Base-by-base conservation (phyloP, 2,888 invertebrate genomes). In the Ophion obscuratus region DNA sequence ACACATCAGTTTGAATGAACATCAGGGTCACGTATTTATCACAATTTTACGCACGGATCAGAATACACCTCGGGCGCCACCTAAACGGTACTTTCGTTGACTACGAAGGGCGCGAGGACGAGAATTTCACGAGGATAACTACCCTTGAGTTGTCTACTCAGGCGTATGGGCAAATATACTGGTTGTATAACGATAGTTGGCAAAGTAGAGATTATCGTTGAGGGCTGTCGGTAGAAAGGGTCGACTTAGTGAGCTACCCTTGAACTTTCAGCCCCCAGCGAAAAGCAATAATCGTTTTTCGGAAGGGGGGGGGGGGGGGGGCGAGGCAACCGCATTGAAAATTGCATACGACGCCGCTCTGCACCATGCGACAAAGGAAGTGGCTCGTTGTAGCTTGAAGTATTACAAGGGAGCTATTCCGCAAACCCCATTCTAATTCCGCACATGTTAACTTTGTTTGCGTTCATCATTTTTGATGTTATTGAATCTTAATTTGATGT, bases 171-270 rank as follows among this genome's bases (percentile, higher is more conserved):
- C 14, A 36, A 74, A 24, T 31, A 61, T n/a, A 40, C n/a, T 31
- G 7, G 27, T 14, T 59, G n/a, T 83, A 77, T 67, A 74, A 14
- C 85, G 66, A 57, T 79, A 40, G 83, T 85, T 31, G 85, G 83
- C 76, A 85, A 66, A 4, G 83, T 67, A 83, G 85, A 53, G 3
- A 76, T 80, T 67, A 17, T 24, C 53, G 53, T 53, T 53, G 36
- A 70, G 40, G 27, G 70, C 36, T 61, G 79, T 71, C 53, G 68
- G 68, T 70, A 53, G 71, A 40, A 7, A 27, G 14, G 78, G 59
- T 59, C 59, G 57, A 61, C 40, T 75, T 66, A 57, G 20, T 17
- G 47, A 24, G 57, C 5, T 70, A 62, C 82, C 79, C 76, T 61
- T 67, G 76, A 81, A 76, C 61, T 59, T 53, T 53, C 67, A 67